Evolutionary conservation across 2,797 vertebrate genomes (phyloP).

Genomic region (Dryobates pubescens): DNA sequence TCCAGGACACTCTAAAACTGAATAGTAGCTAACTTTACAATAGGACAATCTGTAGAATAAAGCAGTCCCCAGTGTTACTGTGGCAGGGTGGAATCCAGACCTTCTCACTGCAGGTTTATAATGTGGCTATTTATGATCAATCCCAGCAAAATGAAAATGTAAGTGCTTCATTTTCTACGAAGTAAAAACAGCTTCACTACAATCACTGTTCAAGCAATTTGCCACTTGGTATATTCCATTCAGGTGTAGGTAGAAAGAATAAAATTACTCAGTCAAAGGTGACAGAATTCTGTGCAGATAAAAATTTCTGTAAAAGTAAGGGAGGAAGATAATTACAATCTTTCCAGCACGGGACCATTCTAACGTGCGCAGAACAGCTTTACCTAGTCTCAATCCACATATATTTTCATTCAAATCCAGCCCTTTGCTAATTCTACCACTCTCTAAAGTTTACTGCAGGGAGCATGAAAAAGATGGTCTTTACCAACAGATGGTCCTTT

Average conservation of each 20-base stretch:
- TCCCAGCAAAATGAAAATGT: slow-evolving; percentile 40
- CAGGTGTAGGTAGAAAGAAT: slow-evolving; percentile 40
- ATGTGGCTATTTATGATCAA: slow-evolving; percentile 29
- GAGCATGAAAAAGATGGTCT: slow-evolving; percentile 68
- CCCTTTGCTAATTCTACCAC: slow-evolving; percentile 43
- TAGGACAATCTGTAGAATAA: slow-evolving; percentile 6
- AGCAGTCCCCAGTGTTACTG: not conserved
- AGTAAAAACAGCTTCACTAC: slow-evolving; percentile 36
- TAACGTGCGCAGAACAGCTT: slow-evolving; percentile 7
- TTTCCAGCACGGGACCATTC: slow-evolving; percentile 26
- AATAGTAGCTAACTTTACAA: not conserved
- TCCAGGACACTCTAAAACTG: not conserved
- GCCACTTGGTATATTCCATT: slow-evolving; percentile 36
- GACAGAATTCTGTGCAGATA: slow-evolving; percentile 44
- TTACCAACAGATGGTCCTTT: slow-evolving; percentile 81
- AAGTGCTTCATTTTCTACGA: slow-evolving; percentile 49
- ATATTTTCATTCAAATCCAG: slow-evolving; percentile 60
- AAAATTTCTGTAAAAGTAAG: slow-evolving; percentile 24
- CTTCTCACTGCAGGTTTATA: not conserved
- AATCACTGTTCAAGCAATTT: slow-evolving; percentile 31
- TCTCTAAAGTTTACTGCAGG: slow-evolving; percentile 66
- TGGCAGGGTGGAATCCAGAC: not conserved
- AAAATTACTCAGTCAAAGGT: slow-evolving; percentile 55
- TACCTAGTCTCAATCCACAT: slow-evolving; percentile 29
- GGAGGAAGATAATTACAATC: slow-evolving; percentile 30